A percentile compares a stretch with the other conserved stretches of the same genome.
These are phyloP conservation scores for Anser brachyrhynchus DNA, from an alignment of 2,113 vertebrate species.

Conservation along the genomic window DNA sequence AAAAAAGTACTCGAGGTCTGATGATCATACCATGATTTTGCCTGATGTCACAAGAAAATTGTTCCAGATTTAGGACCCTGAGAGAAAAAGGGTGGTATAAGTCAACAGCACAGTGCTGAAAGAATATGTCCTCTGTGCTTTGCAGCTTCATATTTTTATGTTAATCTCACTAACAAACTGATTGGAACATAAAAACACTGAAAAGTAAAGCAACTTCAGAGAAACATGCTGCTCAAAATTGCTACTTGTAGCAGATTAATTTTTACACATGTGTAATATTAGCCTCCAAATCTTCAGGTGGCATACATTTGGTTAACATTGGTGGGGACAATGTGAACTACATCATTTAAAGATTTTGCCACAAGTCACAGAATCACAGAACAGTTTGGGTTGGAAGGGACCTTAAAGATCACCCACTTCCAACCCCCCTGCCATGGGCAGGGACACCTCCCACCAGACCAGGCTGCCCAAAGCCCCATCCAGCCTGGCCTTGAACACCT, in stretches of 20 bases:
- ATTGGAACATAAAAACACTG: not conserved
- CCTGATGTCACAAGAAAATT: not conserved
- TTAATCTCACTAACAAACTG: not conserved
- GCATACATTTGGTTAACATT: not conserved
- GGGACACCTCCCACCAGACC: no score
- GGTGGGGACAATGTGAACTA: not conserved
- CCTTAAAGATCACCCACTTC: no score
- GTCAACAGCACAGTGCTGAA: not conserved
- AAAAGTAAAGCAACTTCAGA: not conserved
- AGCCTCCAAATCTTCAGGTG: not conserved
- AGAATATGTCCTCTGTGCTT: not conserved
- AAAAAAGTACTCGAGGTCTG: not conserved
- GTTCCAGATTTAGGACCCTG: not conserved
- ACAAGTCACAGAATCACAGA: not conserved
- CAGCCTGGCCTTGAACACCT: no score
- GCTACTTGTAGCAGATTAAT: not conserved
- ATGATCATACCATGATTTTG: not conserved
- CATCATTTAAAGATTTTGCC: not conserved
- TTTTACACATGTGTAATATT: not conserved
- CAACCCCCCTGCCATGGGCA: no score
- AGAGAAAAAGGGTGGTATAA: not conserved
- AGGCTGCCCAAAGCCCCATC: no score
- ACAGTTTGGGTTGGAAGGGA: no score
- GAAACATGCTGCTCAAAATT: not conserved
- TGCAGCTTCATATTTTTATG: not conserved